Base-by-base conservation (phyloP, 2,888 invertebrate species). In the Clunio marinus region DNA sequence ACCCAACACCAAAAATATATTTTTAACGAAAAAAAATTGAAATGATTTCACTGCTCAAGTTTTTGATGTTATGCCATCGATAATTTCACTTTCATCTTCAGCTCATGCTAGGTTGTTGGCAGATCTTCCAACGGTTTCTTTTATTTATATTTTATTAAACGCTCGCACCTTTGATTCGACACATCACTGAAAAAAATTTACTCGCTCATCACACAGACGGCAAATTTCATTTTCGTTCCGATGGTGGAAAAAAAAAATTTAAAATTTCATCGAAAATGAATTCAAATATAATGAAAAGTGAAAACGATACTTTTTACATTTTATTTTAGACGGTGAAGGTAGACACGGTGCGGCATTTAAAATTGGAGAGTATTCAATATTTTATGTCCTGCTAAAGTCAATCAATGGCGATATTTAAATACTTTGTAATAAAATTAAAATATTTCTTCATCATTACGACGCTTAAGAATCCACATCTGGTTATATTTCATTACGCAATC, bases 31-130 rank as follows among this genome's bases (percentile, higher is more conserved):
- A 4, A 32, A 32, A 4, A 4, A 32, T 32, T 4, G 10, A 32
- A 32, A 32, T 7, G 10, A 32, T 7, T 4, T 4, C 10, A 10
- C 32, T 7, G 32, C 10, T 32, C 8, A 45, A 15, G 22, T 55
- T 15, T 55, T 59, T 59, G 28, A 20, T 55, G 32, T 59, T 59
- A 59, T 59, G 58, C 8, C 58, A 59, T 59, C 28, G 27, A 59
- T 15, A 62, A 62, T 62, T 62, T 62, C 62, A 62, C 62, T 62
- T 62, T 62, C 62, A 45, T 62, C 41, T 27, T 58, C 58, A 27
- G 32, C 32, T n/a, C 32, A 32, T 8, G 32, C 32, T 10, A 32
- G 10, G 32, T 45, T 45, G 45, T 45, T 45, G 13, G 17, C 7
- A n/a, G 45, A 45, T n/a, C 5, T 32, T 32, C 10, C 32, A 10